Evolutionary conservation across 2,888 invertebrate species (phyloP).

Genomic region (Rhimphoctona megacephalus): DNA sequence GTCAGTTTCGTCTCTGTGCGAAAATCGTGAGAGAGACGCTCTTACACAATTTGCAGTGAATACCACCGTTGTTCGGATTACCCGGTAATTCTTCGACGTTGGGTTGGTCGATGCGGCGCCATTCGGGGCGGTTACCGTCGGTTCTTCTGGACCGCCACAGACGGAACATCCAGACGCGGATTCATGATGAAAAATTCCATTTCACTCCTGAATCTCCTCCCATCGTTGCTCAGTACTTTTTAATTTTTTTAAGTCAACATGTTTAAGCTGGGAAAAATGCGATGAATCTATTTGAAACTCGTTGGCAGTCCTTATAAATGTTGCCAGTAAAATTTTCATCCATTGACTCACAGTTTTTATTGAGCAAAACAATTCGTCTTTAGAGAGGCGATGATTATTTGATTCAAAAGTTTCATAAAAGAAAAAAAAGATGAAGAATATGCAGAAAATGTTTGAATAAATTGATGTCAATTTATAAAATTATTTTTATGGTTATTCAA

Average conservation of each 20-base stretch:
- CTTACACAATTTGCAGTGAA: slow-evolving; percentile 63
- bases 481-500: not conserved
- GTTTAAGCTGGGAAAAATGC: not conserved
- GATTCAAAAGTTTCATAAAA: no score
- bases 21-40: slow-evolving; percentile 61
- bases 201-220: slow-evolving; percentile 39
- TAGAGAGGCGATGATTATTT: no score
- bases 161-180: slow-evolving; percentile 32
- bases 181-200: slow-evolving; percentile 58
- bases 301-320: not conserved
- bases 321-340: no score
- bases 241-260: not conserved
- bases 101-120: slow-evolving; percentile 56
- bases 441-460: not conserved
- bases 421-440: not conserved
- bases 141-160: slow-evolving; percentile 51
- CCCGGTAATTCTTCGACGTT: slow-evolving; percentile 63
- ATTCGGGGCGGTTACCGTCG: slow-evolving; percentile 61
- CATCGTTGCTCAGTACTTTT: slow-evolving; percentile 30
- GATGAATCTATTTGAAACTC: not conserved
- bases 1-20: slow-evolving; percentile 29
- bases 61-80: slow-evolving; percentile 49
- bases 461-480: not conserved
- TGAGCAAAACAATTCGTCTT: no score
- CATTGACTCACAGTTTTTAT: not conserved